Evolutionary conservation across 2,113 vertebrate species (phyloP).

Genomic region (Mirza zaza): DNA sequence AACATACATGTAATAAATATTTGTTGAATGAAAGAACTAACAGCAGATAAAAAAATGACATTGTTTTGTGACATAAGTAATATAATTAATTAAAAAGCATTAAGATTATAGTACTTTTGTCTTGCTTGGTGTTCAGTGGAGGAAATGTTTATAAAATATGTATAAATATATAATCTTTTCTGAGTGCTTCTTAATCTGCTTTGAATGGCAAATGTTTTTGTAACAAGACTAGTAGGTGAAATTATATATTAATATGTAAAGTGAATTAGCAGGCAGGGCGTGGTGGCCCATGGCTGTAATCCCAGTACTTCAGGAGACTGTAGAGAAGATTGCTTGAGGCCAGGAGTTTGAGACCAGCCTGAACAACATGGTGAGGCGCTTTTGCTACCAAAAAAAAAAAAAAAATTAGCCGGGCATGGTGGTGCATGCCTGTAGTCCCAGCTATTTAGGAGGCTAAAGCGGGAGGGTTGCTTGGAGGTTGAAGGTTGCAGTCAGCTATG

Average conservation of each 20-base stretch:
- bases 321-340: no score
- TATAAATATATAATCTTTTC: conserved; percentile 1
- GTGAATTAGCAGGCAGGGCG: not conserved
- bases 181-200: conserved; percentile 44
- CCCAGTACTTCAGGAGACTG: no score
- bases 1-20: not conserved
- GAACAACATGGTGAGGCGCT: no score
- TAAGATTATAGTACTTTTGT: conserved; percentile 11
- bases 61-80: conserved; percentile 12
- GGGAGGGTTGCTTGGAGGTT: no score
- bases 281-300: no score
- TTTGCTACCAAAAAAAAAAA: no score
- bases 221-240: not conserved
- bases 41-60: not conserved
- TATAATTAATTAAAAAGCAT: conserved; percentile 23
- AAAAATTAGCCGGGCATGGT: no score
- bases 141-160: conserved; percentile 33
- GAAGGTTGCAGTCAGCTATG: no score
- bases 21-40: conserved; percentile 40
- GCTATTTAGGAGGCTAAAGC: no score
- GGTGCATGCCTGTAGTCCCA: no score
- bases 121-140: conserved; percentile 20
- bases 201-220: conserved; percentile 42
- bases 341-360: no score
- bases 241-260: not conserved